phyloP scores from a whole-genome alignment of 2,888 invertebrate species.

The Agrochola circellaris region DNA sequence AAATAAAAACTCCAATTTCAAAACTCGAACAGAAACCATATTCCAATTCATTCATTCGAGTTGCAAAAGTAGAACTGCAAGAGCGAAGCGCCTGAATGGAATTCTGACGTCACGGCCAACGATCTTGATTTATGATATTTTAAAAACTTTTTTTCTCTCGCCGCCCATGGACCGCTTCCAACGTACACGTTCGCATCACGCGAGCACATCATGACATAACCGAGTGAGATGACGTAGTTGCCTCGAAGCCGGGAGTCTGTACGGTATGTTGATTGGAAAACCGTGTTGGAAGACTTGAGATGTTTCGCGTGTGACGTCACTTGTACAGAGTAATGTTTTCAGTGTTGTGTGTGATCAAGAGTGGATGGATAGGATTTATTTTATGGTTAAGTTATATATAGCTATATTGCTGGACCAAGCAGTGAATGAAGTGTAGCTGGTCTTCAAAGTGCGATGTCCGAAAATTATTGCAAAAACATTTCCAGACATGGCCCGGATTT shows the following conservation, averaged over 20 bases:
- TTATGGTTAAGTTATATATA: not conserved
- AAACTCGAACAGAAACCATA: slow-evolving; percentile 26
- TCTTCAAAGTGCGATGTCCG: not conserved
- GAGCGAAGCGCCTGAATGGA: slow-evolving; percentile 70
- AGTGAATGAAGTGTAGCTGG: not conserved
- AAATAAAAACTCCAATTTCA: slow-evolving; percentile 10
- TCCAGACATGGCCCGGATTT: not conserved
- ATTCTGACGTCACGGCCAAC: slow-evolving; percentile 72
- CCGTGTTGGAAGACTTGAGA: slow-evolving; percentile 39
- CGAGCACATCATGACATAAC: slow-evolving; percentile 65
- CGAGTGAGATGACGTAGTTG: slow-evolving; percentile 64
- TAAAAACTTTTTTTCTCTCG: slow-evolving; percentile 71
- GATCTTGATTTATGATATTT: slow-evolving; percentile 77
- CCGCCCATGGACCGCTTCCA: slow-evolving; percentile 74
- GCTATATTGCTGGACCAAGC: not conserved
- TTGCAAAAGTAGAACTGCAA: slow-evolving; percentile 57
- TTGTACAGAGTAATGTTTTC: slow-evolving; percentile 21
- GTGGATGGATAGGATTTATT: not conserved
- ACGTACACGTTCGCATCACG: slow-evolving; percentile 72
- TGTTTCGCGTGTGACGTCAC: slow-evolving; percentile 45
- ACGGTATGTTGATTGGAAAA: slow-evolving; percentile 45
- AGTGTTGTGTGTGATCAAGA: slow-evolving; percentile 27
- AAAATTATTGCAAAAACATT: not conserved
- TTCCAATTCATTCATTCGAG: slow-evolving; percentile 41
- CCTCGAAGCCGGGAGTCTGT: slow-evolving; percentile 26